phyloP scores from a whole-genome alignment of 2,888 invertebrate species.

The Gastrophysa polygoni region DNA sequence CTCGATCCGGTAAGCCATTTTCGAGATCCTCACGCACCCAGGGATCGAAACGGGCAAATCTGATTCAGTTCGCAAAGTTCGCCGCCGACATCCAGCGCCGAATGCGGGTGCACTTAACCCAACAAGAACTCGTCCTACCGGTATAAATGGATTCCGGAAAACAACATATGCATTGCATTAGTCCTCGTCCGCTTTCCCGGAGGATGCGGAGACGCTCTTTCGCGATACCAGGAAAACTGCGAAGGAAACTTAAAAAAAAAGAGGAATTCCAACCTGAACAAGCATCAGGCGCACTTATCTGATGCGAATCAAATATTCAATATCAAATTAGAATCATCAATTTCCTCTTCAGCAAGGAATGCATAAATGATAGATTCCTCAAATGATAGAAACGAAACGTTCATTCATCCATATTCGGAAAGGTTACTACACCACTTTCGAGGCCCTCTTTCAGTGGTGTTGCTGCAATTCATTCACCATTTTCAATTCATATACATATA shows the following conservation, averaged over 20 bases:
- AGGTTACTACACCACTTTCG: too few species aligned
- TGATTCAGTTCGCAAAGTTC: conserved; percentile 27
- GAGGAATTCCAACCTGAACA: background rate
- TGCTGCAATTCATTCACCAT: too few species aligned
- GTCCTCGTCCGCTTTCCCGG: conserved; percentile 38
- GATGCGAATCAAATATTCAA: too few species aligned
- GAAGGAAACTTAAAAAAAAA: background rate
- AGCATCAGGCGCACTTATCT: too few species aligned
- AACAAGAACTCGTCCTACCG: conserved; percentile 52
- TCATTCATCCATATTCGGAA: too few species aligned
- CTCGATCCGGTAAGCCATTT: conserved; percentile 1
- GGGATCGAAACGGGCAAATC: conserved; percentile 16
- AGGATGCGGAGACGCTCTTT: conserved; percentile 9
- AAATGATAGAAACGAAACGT: too few species aligned
- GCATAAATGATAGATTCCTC: too few species aligned
- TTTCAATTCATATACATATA: too few species aligned
- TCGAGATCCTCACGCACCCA: conserved; percentile 17
- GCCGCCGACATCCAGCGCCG: conserved; percentile 29
- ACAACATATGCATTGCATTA: conserved; percentile 57
- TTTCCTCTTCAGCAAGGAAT: too few species aligned
- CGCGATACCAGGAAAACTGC: background rate
- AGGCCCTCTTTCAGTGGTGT: too few species aligned
- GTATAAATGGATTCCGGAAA: conserved; percentile 56
- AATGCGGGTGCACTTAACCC: conserved; percentile 52
- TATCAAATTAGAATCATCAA: too few species aligned